phyloP scores from a whole-genome alignment of 2,113 vertebrate species.

The Corythaeola cristata region DNA sequence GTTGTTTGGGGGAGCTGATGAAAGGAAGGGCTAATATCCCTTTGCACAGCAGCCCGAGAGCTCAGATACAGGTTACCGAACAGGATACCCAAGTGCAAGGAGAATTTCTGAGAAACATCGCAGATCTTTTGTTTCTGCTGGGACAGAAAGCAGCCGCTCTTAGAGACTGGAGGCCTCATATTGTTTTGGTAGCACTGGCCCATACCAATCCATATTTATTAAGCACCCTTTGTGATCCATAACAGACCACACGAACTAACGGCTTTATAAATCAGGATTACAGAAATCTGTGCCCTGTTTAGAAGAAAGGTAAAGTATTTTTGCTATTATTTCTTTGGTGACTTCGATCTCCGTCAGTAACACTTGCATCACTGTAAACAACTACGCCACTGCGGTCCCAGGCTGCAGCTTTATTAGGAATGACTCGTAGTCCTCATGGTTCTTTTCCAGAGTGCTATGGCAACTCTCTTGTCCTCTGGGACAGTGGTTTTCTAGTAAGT shows the following conservation, averaged over 20 bases:
- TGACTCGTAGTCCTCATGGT: rapidly evolving
- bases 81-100: neutral
- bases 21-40: neutral
- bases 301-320: neutral
- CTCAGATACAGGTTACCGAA: neutral
- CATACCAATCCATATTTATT: neutral
- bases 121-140: neutral
- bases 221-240: neutral
- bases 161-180: rapidly evolving
- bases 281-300: neutral
- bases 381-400: neutral
- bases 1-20: neutral
- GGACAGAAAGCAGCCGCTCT: neutral
- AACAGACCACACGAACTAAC: neutral
- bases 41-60: neutral
- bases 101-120: neutral
- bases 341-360: neutral
- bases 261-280: neutral
- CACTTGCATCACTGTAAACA: neutral
- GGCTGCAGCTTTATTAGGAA: neutral
- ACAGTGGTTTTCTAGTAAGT: neutral
- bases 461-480: neutral
- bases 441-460: neutral
- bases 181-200: neutral
- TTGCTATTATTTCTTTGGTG: neutral